phyloP scores from a whole-genome alignment of 35 echinoderm and acorn worm species.

The Anneissia japonica region DNA sequence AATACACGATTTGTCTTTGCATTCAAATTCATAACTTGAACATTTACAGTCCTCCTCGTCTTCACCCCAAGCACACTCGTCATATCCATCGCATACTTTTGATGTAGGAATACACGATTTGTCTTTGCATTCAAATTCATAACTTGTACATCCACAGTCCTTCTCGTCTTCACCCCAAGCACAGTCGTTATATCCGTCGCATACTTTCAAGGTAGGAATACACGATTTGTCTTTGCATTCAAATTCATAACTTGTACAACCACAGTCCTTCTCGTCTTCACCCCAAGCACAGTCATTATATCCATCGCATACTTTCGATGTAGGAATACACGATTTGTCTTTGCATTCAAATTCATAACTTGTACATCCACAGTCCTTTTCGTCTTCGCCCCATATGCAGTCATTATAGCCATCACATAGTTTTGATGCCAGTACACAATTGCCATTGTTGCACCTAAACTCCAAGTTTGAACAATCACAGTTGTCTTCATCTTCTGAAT shows the following conservation, averaged over 20 bases:
- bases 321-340: conserved; percentile 10
- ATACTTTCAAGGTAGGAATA: conserved; percentile 5
- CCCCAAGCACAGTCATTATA: conserved; percentile 12
- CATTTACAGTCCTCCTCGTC: conserved; percentile 28
- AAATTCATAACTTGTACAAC: neutral
- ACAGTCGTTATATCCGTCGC: conserved; percentile 22
- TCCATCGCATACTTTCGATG: conserved; percentile 4
- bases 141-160: neutral
- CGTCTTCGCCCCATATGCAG: conserved; percentile 30
- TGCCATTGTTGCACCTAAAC: neutral
- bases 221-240: conserved; percentile 6
- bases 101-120: conserved; percentile 13
- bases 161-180: conserved; percentile 10
- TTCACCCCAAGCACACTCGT: conserved; percentile 11
- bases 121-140: conserved; percentile 34
- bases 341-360: conserved; percentile 22
- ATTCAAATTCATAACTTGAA: neutral
- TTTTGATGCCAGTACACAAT: neutral
- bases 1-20: conserved; percentile 10
- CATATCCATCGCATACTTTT: conserved; percentile 12
- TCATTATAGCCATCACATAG: neutral
- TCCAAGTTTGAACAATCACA: neutral
- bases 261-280: conserved; percentile 25
- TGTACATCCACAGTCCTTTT: neutral
- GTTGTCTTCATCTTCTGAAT: neutral